phyloP scores from a whole-genome alignment of 2,888 invertebrate species.

The Amphipyra berbera region DNA sequence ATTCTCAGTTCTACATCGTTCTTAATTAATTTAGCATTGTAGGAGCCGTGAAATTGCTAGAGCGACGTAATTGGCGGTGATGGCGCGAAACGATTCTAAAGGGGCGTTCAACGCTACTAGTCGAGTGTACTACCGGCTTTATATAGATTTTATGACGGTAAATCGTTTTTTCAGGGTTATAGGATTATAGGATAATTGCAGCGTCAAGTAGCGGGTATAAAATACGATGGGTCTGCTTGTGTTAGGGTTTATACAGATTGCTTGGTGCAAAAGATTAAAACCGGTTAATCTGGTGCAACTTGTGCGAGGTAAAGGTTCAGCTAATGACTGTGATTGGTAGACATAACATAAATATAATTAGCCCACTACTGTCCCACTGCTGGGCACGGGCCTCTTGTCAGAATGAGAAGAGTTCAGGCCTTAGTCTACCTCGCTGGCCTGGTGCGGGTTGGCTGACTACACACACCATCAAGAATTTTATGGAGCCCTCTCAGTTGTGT shows the following conservation, averaged over 20 bases:
- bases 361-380: too few relatives aligned
- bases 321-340: too few relatives aligned
- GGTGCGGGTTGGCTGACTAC: too few relatives aligned
- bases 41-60: constrained; percentile 50
- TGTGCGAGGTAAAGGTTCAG: too few relatives aligned
- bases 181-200: constrained; percentile 12
- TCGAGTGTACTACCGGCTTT: constrained; percentile 3
- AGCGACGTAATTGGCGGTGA: constrained; percentile 64
- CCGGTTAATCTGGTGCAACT: too few relatives aligned
- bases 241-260: not conserved
- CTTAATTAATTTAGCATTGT: constrained; percentile 55
- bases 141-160: constrained; percentile 14
- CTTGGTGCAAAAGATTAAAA: too few relatives aligned
- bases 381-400: too few relatives aligned
- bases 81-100: constrained; percentile 49
- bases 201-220: not conserved
- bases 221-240: not conserved
- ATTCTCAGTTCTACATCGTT: constrained; percentile 21
- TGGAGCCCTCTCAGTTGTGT: too few relatives aligned
- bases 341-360: too few relatives aligned
- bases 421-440: too few relatives aligned
- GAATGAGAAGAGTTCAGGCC: too few relatives aligned
- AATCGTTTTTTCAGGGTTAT: constrained; percentile 6
- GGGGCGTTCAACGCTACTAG: constrained; percentile 15
- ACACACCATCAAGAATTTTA: too few relatives aligned